These are phyloP conservation scores for Nephila pilipes DNA, from an alignment of 1,140 invertebrate species.

Conservation along the genomic window DNA sequence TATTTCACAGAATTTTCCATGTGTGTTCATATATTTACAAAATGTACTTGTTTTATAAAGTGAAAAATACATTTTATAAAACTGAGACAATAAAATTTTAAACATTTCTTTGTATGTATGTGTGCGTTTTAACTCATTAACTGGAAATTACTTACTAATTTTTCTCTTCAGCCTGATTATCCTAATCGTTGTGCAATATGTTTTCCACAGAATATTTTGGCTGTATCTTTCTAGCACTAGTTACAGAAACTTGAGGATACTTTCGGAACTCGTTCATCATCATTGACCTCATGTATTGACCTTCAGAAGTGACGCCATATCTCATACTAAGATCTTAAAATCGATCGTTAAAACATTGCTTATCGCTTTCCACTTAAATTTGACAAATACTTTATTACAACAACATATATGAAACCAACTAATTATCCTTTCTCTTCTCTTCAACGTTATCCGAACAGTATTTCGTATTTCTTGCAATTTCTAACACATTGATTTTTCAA, in stretches of 20 bases:
- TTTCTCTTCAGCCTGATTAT: not conserved
- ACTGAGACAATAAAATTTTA: not conserved
- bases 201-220: not conserved
- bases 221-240: not conserved
- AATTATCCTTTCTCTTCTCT: no score
- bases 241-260: not conserved
- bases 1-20: no score
- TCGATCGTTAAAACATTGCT: conserved; percentile 43
- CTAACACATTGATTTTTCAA: no score
- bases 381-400: conserved; percentile 11
- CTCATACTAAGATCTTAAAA: conserved; percentile 45
- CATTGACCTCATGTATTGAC: conserved; percentile 48
- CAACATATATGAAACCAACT: not conserved
- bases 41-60: no score
- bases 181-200: not conserved
- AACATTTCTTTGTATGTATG: no score
- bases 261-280: conserved; percentile 46
- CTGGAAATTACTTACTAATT: not conserved
- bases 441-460: no score
- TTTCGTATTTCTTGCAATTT: no score
- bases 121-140: not conserved
- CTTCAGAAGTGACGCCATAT: conserved; percentile 46
- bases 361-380: not conserved
- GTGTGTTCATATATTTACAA: no score
- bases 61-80: no score